These are phyloP conservation scores for Drosophila rufa DNA, from an alignment of 1,140 invertebrate genomes.

Conservation along the genomic window DNA sequence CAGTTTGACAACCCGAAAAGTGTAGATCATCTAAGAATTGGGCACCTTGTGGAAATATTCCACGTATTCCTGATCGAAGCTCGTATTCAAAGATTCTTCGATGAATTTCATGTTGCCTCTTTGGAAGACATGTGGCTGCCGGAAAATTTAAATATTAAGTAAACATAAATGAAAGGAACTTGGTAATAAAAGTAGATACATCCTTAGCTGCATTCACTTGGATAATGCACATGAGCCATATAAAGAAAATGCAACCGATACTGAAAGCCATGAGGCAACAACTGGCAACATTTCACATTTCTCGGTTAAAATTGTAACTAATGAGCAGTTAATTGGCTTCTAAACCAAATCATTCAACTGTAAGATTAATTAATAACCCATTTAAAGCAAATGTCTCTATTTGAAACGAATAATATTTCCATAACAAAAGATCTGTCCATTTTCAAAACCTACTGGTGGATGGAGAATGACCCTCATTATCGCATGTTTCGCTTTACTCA, in stretches of 20 bases:
- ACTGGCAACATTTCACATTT: constrained; percentile 11
- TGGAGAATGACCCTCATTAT: constrained; percentile 19
- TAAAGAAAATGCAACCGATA: not conserved
- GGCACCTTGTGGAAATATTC: constrained; percentile 34
- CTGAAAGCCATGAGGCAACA: not conserved
- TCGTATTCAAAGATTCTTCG: constrained; percentile 27
- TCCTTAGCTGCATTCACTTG: not conserved
- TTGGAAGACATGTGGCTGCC: constrained; percentile 1
- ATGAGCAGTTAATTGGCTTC: constrained; percentile 40
- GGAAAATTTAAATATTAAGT: not conserved
- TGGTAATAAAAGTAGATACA: not conserved
- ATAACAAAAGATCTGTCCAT: constrained; percentile 29
- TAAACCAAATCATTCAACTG: not conserved
- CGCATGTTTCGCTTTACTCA: constrained; percentile 14
- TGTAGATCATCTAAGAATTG: constrained; percentile 5
- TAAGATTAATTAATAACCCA: not conserved
- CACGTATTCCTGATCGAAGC: constrained; percentile 36
- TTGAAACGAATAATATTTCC: constrained; percentile 28
- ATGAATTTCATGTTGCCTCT: constrained; percentile 5
- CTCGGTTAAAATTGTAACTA: not conserved
- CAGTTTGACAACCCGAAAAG: constrained; percentile 22
- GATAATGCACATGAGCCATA: not conserved
- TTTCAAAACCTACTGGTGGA: constrained; percentile 20
- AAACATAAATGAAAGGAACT: too few relatives aligned
- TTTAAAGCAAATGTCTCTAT: constrained; percentile 1